These are phyloP conservation scores for Cheilosia soror DNA, from an alignment of 2,888 invertebrate genomes.

Conservation along the genomic window DNA sequence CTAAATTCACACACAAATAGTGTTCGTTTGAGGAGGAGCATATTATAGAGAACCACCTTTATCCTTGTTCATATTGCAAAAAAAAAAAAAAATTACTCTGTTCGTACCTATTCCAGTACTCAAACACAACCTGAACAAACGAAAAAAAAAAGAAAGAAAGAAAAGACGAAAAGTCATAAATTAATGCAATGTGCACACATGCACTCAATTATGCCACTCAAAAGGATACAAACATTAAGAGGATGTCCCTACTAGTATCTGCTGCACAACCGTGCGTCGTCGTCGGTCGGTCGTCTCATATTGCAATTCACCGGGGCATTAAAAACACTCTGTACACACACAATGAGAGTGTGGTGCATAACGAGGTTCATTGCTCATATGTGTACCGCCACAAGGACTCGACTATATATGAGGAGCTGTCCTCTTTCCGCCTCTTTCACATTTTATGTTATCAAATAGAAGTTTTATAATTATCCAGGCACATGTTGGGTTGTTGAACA, in stretches of 20 bases:
- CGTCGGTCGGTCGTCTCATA: too few species aligned
- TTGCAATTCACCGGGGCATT: constrained; percentile 60
- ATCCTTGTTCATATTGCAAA: background rate
- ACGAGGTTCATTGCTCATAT: constrained; percentile 3
- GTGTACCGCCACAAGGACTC: constrained; percentile 51
- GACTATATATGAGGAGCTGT: background rate
- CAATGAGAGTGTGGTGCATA: background rate
- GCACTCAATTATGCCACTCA: constrained; percentile 75
- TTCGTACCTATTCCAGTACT: background rate
- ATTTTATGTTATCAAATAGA: constrained; percentile 56
- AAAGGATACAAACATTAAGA: constrained; percentile 68
- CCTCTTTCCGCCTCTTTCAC: constrained; percentile 3
- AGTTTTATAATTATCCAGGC: constrained; percentile 67
- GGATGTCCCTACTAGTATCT: constrained; percentile 25
- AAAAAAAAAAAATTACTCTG: background rate
- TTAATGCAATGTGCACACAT: constrained; percentile 75
- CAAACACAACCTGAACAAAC: background rate
- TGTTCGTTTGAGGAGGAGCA: background rate
- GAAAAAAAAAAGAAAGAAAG: constrained; percentile 12
- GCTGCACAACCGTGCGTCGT: constrained; percentile 55
- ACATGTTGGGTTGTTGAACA: constrained; percentile 54
- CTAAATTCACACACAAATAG: constrained; percentile 16
- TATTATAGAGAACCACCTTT: background rate
- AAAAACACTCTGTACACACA: constrained; percentile 61
- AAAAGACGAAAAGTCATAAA: constrained; percentile 64